A percentile compares a stretch with the other conserved stretches of the same genome.
phyloP scores from a whole-genome alignment of 1,140 invertebrate genomes.

The Aphelenchoides besseyi region DNA sequence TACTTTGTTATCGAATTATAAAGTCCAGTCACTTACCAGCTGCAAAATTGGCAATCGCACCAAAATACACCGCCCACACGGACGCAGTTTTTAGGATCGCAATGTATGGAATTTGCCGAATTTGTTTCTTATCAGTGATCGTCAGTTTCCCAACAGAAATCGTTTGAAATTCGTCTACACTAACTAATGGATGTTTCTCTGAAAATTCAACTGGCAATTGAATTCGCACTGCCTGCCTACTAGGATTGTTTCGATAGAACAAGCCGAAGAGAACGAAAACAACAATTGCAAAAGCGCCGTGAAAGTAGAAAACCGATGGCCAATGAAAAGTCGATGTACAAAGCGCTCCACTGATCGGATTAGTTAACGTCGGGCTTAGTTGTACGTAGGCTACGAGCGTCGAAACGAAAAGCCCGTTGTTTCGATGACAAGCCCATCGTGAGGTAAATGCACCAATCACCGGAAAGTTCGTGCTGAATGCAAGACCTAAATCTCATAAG shows the following conservation, averaged over 20 bases:
- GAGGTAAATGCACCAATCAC: constrained; percentile 56
- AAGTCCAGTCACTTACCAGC: no score
- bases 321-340: background rate
- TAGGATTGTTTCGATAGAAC: constrained; percentile 40
- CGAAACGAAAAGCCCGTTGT: constrained; percentile 56
- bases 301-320: constrained; percentile 35
- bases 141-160: constrained; percentile 35
- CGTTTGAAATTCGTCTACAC: constrained; percentile 30
- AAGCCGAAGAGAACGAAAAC: constrained; percentile 32
- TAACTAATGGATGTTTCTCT: constrained; percentile 44
- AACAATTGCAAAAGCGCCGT: constrained; percentile 23
- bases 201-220: no score
- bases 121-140: constrained; percentile 24
- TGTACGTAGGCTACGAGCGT: constrained; percentile 50
- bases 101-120: constrained; percentile 33
- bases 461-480: constrained; percentile 53
- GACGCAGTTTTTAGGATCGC: constrained; percentile 37
- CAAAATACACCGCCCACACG: constrained; percentile 42
- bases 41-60: constrained; percentile 34
- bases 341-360: constrained; percentile 29
- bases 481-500: constrained; percentile 49
- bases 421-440: constrained; percentile 58
- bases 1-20: no score
- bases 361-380: constrained; percentile 51
- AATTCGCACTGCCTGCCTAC: constrained; percentile 26